phyloP scores from a whole-genome alignment of 1,140 invertebrate genomes.

The Sipha flava region DNA sequence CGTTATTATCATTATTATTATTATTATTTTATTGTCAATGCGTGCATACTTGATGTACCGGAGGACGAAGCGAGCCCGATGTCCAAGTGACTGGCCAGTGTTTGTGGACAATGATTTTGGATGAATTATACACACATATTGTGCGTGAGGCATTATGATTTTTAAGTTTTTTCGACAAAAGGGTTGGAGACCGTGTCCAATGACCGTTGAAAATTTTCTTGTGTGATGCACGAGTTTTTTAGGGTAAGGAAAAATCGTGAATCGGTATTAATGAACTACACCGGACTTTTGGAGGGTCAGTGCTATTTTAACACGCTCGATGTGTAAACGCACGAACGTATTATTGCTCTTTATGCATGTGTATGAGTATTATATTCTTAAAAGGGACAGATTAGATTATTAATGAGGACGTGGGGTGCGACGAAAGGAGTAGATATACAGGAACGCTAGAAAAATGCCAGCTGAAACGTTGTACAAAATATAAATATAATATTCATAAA shows the following conservation, averaged over 20 bases:
- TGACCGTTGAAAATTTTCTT: neutral
- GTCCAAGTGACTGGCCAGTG: neutral
- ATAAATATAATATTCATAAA: neutral
- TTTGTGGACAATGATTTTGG: neutral
- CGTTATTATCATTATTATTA: neutral
- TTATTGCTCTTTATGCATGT: neutral
- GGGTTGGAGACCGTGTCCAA: constrained; percentile 22
- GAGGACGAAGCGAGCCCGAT: neutral
- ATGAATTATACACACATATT: neutral
- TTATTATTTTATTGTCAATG: neutral
- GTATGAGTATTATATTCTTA: neutral
- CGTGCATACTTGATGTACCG: too few species aligned
- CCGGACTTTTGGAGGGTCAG: constrained; percentile 16
- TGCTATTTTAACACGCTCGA: neutral
- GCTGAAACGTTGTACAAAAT: neutral
- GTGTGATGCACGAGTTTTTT: neutral
- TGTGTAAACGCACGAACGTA: neutral
- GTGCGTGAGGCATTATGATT: neutral
- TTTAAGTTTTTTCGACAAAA: neutral
- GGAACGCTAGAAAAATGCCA: neutral
- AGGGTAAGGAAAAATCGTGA: constrained; percentile 6
- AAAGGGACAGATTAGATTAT: neutral
- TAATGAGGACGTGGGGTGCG: neutral
- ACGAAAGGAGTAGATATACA: neutral
- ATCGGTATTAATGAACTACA: constrained; percentile 12